Base-by-base conservation (phyloP, 2,113 vertebrate species). In the Nyctereutes procyonoides region DNA sequence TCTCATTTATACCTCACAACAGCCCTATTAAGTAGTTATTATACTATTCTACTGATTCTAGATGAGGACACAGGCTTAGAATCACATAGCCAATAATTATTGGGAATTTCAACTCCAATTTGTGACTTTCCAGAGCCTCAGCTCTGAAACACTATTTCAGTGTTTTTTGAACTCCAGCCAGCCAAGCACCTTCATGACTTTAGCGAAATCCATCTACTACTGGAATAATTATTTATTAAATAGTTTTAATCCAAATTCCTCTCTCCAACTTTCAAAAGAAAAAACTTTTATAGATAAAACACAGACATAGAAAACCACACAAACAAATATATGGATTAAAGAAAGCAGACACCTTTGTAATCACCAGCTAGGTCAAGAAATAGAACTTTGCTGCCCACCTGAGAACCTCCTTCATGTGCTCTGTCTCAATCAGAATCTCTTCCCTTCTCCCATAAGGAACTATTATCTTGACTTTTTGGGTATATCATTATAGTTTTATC, bases 181-280 rank as follows among this genome's bases (percentile, higher is more conserved):
- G n/a, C 5, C 17, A 90, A 86, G 10, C 63, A 58, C 26, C 4
- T 48, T 77, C 35, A 32, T 48, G 35, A 58, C 26, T 83, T 84
- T 87, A 56, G 63, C 35, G 81, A 90, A 87, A 80, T 85, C 19
- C 22, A 94, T 30, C 35, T 91, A 28, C 13, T 22, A 19, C n/a
- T 30, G 82, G 30, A 83, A 62, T 87, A 95, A 93, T 71, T 82
- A 69, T 80, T 60, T 55, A 67, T 77, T 92, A 71, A 69, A 62
- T 88, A 77, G 82, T 85, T 88, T 83, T 20, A 19, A 92, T 79
- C 22, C 48, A 67, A 85, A 11, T 62, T 56, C 62, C 19, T 38
- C 5, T 30, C 15, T 30, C 28, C n/a, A 43, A 17, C 24, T 55
- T 88, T 53, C 82, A 15, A 35, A 84, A 43, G 43, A 80, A 58